Evolutionary conservation across 2,113 vertebrate species (phyloP).

Genomic region (Sisor rabdophorus): DNA sequence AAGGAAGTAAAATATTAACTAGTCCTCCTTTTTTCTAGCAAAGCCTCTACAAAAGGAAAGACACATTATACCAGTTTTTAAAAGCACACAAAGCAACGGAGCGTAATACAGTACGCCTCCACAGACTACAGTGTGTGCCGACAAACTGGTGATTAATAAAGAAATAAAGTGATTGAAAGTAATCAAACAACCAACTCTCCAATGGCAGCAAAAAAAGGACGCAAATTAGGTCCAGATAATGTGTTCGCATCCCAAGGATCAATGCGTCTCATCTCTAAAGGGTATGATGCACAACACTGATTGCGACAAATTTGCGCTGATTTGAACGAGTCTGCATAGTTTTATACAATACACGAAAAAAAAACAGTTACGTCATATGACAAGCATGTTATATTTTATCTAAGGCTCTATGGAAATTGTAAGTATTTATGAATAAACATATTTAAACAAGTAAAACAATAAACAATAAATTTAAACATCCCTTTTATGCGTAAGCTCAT

Average conservation of each 20-base stretch:
- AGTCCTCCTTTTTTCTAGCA: slow-evolving; percentile 20
- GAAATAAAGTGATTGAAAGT: neutral
- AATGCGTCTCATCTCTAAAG: slow-evolving; percentile 32
- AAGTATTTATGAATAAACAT: neutral
- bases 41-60: slow-evolving; percentile 11
- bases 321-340: slow-evolving; percentile 1
- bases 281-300: slow-evolving; percentile 30
- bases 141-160: neutral
- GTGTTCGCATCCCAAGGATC: slow-evolving; percentile 6
- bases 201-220: slow-evolving; percentile 3
- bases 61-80: neutral
- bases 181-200: neutral
- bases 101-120: neutral
- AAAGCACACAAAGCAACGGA: neutral
- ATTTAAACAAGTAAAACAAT: neutral
- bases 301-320: slow-evolving; percentile 30
- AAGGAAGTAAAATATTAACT: slow-evolving; percentile 56
- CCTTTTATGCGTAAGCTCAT: slow-evolving; percentile 25
- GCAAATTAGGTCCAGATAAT: neutral
- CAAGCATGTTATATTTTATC: neutral
- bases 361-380: neutral
- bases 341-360: neutral
- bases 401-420: neutral
- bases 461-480: too few relatives aligned
- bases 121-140: neutral